Conservation (phyloP, 1,140 invertebrate genomes). For the Lepeophtheirus salmonis region DNA sequence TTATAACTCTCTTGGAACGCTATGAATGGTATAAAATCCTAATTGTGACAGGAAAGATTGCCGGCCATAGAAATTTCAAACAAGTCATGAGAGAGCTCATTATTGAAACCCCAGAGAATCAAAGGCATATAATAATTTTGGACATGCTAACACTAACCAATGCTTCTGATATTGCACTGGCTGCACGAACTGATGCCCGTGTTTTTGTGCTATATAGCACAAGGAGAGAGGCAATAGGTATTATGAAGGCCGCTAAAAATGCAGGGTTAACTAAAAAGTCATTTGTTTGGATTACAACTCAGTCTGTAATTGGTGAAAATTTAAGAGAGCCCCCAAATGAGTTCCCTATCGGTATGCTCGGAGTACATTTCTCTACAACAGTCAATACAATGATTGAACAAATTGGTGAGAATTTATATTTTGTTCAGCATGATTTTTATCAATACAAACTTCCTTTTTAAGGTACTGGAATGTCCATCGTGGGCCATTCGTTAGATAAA, state of each 20-base stretch:
- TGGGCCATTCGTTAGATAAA: conserved; percentile 64
- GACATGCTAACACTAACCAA: neutral
- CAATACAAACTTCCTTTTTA: no score
- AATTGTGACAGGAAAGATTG: conserved; percentile 58
- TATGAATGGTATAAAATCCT: conserved; percentile 94
- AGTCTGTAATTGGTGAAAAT: conserved; percentile 64
- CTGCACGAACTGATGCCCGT: conserved; percentile 73
- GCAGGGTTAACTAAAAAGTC: conserved; percentile 72
- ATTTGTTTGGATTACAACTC: conserved; percentile 88
- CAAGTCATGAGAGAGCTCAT: conserved; percentile 37
- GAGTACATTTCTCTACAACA: conserved; percentile 77
- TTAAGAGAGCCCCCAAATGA: conserved; percentile 44
- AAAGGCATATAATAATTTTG: neutral
- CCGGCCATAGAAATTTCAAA: conserved; percentile 82
- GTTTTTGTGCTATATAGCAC: conserved; percentile 84
- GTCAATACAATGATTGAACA: conserved; percentile 58
- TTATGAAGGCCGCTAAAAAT: conserved; percentile 55
- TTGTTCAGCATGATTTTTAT: no score
- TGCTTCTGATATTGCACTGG: conserved; percentile 40
- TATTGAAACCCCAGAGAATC: neutral
- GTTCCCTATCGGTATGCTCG: conserved; percentile 80
- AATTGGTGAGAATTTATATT: no score
- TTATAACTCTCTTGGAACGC: conserved; percentile 72
- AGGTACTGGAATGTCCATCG: conserved; percentile 70
- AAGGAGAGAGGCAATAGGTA: conserved; percentile 50